phyloP scores from a whole-genome alignment of 2,113 vertebrate genomes.

The Xerus inauris region DNA sequence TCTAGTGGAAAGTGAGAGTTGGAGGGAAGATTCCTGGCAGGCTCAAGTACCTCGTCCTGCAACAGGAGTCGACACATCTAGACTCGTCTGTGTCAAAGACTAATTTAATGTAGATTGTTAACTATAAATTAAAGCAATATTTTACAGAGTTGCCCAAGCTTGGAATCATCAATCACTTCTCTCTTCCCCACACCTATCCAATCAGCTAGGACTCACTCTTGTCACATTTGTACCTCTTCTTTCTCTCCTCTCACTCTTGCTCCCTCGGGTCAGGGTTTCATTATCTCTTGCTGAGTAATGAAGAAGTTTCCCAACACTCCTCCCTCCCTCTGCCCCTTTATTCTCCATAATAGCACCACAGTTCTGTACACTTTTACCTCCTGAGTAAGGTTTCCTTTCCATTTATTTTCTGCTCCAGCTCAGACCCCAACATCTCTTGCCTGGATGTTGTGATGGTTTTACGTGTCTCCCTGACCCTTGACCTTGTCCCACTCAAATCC shows the following conservation, averaged over 20 bases:
- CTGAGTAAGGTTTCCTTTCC: not conserved
- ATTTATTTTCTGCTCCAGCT: not conserved
- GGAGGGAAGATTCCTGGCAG: not conserved
- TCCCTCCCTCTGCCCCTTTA: not conserved
- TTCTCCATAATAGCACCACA: not conserved
- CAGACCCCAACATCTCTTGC: not conserved
- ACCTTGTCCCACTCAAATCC: not conserved
- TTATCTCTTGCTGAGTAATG: not conserved
- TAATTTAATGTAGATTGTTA: not conserved
- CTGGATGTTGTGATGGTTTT: not conserved
- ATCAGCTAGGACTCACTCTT: not conserved
- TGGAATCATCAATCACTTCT: not conserved
- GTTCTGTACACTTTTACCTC: not conserved
- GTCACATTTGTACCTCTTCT: not conserved
- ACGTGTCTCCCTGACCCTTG: not conserved
- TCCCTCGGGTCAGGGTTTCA: not conserved
- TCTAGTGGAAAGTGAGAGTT: not conserved
- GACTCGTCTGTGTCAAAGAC: not conserved
- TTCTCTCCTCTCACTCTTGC: fast-evolving
- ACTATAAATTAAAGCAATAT: not conserved
- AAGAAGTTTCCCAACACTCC: not conserved
- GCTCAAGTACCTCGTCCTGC: not conserved
- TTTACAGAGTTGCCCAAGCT: not conserved
- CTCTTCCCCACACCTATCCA: not conserved
- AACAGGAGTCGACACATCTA: not conserved